A percentile compares a stretch with the other conserved stretches of the same genome.
Evolutionary conservation across 2,113 vertebrate genomes (phyloP).

Genomic region (Mixornis gularis): DNA sequence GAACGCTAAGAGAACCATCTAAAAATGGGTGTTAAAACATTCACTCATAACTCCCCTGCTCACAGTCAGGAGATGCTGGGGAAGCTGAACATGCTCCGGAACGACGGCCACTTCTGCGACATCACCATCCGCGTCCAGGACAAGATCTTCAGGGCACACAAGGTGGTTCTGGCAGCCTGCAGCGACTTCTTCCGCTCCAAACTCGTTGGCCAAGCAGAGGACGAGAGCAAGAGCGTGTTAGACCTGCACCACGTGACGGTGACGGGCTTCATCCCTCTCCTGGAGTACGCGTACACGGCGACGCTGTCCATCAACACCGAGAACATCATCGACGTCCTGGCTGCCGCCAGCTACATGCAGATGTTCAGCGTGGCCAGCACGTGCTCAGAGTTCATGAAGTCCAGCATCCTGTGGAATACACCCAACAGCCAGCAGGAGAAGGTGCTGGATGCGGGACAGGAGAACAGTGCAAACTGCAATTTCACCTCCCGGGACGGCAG

Average conservation of each 20-base stretch:
- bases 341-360: constrained; percentile 98
- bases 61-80: constrained; percentile 93
- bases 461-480: constrained; percentile 83
- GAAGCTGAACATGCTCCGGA: constrained; percentile 89
- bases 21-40: constrained; percentile 92
- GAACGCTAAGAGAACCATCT: constrained; percentile 54
- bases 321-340: constrained; percentile 96
- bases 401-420: constrained; percentile 94
- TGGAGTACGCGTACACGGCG: constrained; percentile 97
- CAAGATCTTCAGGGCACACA: constrained; percentile 91
- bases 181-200: constrained; percentile 93
- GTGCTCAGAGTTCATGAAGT: constrained; percentile 99
- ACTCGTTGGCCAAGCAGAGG: constrained; percentile 84
- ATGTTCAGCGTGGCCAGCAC: constrained; percentile 98
- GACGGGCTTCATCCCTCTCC: constrained; percentile 91
- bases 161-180: constrained; percentile 89
- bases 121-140: constrained; percentile 92
- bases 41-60: constrained; percentile 88
- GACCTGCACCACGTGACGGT: constrained; percentile 97
- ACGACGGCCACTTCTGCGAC: constrained; percentile 89
- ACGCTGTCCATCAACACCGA: constrained; percentile 97
- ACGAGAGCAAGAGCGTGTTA: constrained; percentile 87
- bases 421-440: constrained; percentile 79
- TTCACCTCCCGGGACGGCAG: constrained; percentile 89
- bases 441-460: constrained; percentile 82